These are phyloP conservation scores for Manis crassicaudata DNA, from an alignment of 2,797 vertebrate species.

Conservation along the genomic window DNA sequence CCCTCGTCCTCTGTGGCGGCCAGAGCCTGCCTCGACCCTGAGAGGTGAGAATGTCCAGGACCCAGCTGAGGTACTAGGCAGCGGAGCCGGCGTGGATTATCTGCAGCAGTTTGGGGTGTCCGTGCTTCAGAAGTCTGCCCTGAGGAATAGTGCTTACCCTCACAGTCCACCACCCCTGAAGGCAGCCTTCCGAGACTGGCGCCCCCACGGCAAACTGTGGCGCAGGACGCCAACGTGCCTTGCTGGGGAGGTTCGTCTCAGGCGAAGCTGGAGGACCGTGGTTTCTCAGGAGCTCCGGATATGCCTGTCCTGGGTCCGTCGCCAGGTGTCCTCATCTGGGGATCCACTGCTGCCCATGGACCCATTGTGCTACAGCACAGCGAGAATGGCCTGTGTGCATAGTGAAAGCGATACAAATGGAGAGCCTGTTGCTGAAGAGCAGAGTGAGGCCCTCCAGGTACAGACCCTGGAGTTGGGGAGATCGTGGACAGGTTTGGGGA, in stretches of 20 bases:
- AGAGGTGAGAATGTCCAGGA: background rate
- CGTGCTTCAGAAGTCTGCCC: background rate
- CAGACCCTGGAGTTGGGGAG: background rate
- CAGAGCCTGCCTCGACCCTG: fast-evolving
- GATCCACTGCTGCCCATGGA: background rate
- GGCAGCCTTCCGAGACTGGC: fast-evolving
- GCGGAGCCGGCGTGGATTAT: background rate
- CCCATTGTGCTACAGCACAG: background rate
- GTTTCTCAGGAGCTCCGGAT: fast-evolving
- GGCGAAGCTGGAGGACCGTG: too few species aligned
- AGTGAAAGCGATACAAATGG: background rate
- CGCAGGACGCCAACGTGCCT: fast-evolving
- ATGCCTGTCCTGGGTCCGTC: fast-evolving
- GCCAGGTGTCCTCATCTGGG: fast-evolving
- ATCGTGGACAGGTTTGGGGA: fast-evolving
- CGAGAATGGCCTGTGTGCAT: background rate
- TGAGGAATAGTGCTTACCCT: background rate
- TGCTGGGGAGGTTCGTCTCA: background rate
- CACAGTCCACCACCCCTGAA: background rate
- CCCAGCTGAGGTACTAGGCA: background rate
- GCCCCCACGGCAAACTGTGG: fast-evolving
- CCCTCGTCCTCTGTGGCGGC: too few species aligned
- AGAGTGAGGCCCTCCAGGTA: fast-evolving
- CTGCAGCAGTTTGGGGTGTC: background rate
- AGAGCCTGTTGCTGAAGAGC: background rate